Conservation (phyloP, 2,797 vertebrate genomes). For the Lemur catta region DNA sequence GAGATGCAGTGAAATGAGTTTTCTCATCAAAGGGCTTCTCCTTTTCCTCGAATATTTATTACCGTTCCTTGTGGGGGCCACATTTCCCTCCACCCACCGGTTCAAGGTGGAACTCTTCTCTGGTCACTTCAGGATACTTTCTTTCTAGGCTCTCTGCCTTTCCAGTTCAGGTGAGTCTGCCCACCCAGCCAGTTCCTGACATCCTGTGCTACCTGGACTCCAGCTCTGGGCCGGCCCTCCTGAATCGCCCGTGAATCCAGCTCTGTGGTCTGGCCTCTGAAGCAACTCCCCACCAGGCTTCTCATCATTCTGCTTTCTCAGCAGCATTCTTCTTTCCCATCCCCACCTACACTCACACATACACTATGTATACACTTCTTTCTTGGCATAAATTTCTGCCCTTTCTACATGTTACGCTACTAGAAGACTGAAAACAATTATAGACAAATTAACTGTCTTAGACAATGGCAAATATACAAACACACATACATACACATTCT, state of each 20-base stretch:
- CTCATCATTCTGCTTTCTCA: neutral
- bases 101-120: neutral
- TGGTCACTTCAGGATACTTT: neutral
- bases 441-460: neutral
- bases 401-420: neutral
- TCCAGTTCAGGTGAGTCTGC: neutral
- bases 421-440: neutral
- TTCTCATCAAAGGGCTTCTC: neutral
- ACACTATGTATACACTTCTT: neutral
- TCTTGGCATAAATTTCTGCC: neutral
- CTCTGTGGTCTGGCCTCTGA: neutral
- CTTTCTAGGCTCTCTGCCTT: neutral
- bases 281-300: neutral
- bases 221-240: neutral
- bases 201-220: neutral
- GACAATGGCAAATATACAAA: neutral
- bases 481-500: neutral
- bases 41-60: too few species aligned
- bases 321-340: neutral
- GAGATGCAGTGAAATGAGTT: neutral
- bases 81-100: neutral
- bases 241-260: neutral
- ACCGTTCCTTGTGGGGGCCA: neutral
- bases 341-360: too few species aligned
- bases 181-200: neutral